Base-by-base conservation (phyloP, 1,140 invertebrate genomes). In the Magallana angulata region DNA sequence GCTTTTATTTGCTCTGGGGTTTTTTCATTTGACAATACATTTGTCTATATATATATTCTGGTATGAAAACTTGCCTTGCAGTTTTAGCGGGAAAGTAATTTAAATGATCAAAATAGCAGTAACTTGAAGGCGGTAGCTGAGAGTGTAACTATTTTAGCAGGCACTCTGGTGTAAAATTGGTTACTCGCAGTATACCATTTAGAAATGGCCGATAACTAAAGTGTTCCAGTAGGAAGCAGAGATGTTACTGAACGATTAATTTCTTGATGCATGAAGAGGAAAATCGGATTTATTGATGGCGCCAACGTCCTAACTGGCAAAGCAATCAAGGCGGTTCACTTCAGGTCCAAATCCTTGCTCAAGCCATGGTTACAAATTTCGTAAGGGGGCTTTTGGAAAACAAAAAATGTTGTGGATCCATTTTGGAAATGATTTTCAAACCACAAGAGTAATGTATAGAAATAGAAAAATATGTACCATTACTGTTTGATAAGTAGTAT, bases 211-310 rank as follows among this genome's bases (percentile, higher is more conserved):
- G 68, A 76, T 76, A 76, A 76, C 24, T 30, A 76, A 71, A 76
- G 68, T 30, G 18, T 36, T 76, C 68, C 68, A 36, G 11, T 30
- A 76, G 68, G 68, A 76, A 24, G 24, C 12, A 24, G 24, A 30
- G 36, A 76, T 76, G 68, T 76, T 76, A 30, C 68, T 76, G 36
- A 76, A 30, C 68, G 18, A 76, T 76, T 76, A 76, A 76, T 76
- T 76, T 76, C 68, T 30, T 36, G 68, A 76, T 76, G 68, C 18
- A 76, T 30, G 68, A 76, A 30, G 24, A 24, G 9, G 68, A 76
- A 76, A 76, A 12, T 76, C 68, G 2, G 18, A 24, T 62, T 36
- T 76, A 76, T 76, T 30, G 68, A 76, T 76, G 68, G 24, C 68
- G 68, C 68, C 24, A 12, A 9, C 12, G 36, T 11, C 68, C 7